phyloP scores from a whole-genome alignment of 2,888 invertebrate genomes.

The Sphinx pinastri region DNA sequence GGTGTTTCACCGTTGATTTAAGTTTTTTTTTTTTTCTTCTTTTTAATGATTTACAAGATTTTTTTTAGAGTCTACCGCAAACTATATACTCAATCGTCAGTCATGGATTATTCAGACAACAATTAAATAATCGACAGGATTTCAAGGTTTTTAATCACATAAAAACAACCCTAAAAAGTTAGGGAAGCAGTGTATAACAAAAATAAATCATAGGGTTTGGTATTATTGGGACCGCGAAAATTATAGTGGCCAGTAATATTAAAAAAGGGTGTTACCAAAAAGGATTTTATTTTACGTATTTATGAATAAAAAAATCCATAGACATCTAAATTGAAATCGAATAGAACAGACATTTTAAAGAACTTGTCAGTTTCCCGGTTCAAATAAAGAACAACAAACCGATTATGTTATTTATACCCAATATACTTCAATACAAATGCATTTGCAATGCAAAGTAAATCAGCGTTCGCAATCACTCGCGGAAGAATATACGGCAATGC shows the following conservation, averaged over 20 bases:
- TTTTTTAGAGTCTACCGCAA: not conserved
- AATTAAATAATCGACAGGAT: not conserved
- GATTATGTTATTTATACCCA: not conserved
- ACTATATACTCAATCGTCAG: not conserved
- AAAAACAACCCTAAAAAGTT: no score
- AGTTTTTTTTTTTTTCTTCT: not conserved
- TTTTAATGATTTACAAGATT: no score
- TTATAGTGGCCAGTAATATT: not conserved
- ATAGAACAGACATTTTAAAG: no score
- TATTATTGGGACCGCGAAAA: no score
- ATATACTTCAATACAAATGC: not conserved
- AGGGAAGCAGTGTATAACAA: no score
- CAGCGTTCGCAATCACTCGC: not conserved
- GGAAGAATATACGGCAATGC: slow-evolving; percentile 8
- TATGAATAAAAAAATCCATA: not conserved
- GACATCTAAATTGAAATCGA: not conserved
- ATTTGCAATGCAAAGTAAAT: not conserved
- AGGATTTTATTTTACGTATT: not conserved
- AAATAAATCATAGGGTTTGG: no score
- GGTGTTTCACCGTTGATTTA: not conserved
- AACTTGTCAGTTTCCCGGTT: no score
- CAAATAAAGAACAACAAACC: not conserved
- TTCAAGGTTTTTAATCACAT: no score
- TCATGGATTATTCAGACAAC: not conserved
- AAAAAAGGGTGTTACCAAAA: not conserved